phyloP scores from a whole-genome alignment of 2,113 vertebrate genomes.

The Aphyosemion australe region DNA sequence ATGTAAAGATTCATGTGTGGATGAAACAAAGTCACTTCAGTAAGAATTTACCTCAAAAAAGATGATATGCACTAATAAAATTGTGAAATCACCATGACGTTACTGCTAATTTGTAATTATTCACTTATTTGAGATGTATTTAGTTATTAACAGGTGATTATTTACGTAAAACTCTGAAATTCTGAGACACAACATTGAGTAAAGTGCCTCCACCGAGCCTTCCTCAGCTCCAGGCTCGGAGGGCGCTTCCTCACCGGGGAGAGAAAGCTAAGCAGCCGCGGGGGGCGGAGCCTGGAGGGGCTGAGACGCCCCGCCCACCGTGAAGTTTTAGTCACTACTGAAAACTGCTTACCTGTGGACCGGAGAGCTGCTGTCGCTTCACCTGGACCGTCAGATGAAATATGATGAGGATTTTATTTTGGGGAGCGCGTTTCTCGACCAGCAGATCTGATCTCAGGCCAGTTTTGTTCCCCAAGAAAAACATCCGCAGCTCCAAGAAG shows the following conservation, averaged over 20 bases:
- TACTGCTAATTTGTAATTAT: no score
- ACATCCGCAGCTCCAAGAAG: neutral
- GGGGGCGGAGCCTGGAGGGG: slow-evolving; percentile 53
- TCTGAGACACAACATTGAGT: no score
- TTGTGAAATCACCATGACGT: no score
- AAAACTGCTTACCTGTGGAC: slow-evolving; percentile 47
- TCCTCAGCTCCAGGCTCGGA: slow-evolving; percentile 32
- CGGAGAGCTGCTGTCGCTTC: slow-evolving; percentile 9
- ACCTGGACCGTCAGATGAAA: slow-evolving; percentile 34
- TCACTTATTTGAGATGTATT: no score
- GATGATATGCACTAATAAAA: no score
- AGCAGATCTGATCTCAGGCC: slow-evolving; percentile 13
- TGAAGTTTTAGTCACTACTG: slow-evolving; percentile 36
- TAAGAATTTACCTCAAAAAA: no score
- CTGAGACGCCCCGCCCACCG: slow-evolving; percentile 29
- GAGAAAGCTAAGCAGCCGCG: fast-evolving
- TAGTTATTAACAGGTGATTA: no score
- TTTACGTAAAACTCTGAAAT: no score
- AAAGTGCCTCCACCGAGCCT: neutral
- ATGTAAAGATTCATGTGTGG: no score
- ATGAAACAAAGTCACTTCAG: no score
- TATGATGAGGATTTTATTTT: slow-evolving; percentile 61
- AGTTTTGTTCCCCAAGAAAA: neutral
- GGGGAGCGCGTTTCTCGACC: slow-evolving; percentile 24
- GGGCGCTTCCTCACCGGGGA: slow-evolving; percentile 28